Evolutionary conservation across 2,888 invertebrate genomes (phyloP), one percentile per base, ranked within the genome.

Genomic region (Pediacus dermestoides): DNA sequence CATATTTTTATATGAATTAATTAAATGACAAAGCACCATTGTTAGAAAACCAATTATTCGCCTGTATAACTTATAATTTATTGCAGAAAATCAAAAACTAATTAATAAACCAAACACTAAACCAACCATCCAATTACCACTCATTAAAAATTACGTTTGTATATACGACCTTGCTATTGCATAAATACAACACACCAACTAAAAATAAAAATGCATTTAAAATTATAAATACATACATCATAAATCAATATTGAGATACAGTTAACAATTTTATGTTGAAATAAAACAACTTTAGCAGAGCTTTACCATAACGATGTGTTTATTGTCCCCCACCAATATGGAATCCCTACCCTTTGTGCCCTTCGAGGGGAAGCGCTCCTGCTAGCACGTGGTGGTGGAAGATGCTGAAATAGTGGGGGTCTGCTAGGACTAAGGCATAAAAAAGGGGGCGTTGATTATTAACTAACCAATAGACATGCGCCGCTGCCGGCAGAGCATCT

Each of bases 401-500:
- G 46, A 59, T 43, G 53, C 49, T 45, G 46, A 46, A 12, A 25
- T 37, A 32, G 57, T 46, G 52, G 55, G 58, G 52, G 50, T 39
- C 46, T 42, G 45, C 42, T 46, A 40, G 40, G 46, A 13, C 11
- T 14, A 28, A 28, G 38, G 44, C 53, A 48, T 44, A 49, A 53
- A 53, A 57, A 57, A 57, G 52, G 59, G 55, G 62, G 66, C 65
- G 64, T 59, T 57, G 53, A 48, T 48, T 48, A 45, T 48, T 59
- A 55, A 57, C 64, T 64, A 64, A 66, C 73, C 72, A 74, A 71
- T 73, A 66, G 69, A 65, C 74, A 73, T 73, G 74, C 73, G 74
- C 72, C 48, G 50, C 37, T 42, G 37, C 28, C 14, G 11, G 31
- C 39, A 53, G 55, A 60, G 61, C 64, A 61, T 60, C 64, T 65